Percentiles rank a stretch among this genome's conserved stretches.
These are phyloP conservation scores for Plestiodon gilberti DNA, from an alignment of 2,113 vertebrate genomes.

Conservation along the genomic window DNA sequence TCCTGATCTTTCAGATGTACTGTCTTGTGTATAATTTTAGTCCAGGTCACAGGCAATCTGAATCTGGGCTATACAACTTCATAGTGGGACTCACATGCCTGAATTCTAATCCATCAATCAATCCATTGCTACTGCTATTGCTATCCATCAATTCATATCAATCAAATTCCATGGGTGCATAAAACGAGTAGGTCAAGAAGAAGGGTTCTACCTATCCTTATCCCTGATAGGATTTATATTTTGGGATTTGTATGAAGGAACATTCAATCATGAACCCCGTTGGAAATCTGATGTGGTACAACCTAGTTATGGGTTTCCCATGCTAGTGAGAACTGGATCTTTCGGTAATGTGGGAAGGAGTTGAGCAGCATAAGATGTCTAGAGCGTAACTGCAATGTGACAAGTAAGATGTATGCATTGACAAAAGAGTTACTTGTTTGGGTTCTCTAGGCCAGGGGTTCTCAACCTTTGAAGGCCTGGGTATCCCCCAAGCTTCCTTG, in stretches of 20 bases:
- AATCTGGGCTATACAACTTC: no score
- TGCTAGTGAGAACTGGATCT: not conserved
- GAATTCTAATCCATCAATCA: no score
- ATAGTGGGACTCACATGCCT: no score
- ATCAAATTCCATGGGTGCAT: no score
- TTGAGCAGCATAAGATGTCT: not conserved
- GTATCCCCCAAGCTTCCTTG: no score
- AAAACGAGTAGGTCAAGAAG: not conserved
- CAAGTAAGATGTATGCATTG: constrained; percentile 6
- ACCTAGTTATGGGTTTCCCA: not conserved
- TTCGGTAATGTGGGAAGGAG: not conserved
- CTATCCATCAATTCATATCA: no score
- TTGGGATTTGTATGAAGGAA: not conserved
- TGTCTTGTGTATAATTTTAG: not conserved
- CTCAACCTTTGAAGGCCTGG: no score
- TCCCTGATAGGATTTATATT: not conserved
- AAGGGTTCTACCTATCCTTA: not conserved
- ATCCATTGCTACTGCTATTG: no score
- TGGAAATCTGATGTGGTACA: not conserved
- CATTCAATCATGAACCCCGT: not conserved
- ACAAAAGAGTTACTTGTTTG: not conserved
- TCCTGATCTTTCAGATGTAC: not conserved
- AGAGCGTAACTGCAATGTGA: not conserved
- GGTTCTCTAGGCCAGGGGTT: not conserved
- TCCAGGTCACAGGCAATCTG: no score